Evolutionary conservation across 2,888 invertebrate genomes (phyloP).

Genomic region (Cremastinae sp.): DNA sequence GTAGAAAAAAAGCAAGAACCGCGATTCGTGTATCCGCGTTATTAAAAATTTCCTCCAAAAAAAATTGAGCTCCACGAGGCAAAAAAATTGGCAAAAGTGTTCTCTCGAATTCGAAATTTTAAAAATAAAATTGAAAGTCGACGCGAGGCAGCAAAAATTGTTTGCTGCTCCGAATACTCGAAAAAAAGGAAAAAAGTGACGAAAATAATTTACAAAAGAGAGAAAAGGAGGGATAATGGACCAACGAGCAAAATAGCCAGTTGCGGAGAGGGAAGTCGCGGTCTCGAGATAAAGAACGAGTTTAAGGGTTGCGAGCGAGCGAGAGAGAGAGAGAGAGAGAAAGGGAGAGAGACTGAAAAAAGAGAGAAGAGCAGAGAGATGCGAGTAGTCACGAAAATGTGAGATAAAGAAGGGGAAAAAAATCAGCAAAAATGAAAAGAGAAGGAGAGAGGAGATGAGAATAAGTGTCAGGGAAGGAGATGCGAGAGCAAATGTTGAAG

Average conservation of each 20-base stretch:
- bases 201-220: slow-evolving; percentile 5
- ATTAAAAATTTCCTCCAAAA: too few species aligned
- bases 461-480: slow-evolving; percentile 50
- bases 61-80: too few species aligned
- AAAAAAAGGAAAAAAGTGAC: neutral
- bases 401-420: slow-evolving; percentile 27
- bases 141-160: neutral
- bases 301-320: slow-evolving; percentile 39
- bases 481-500: slow-evolving; percentile 48
- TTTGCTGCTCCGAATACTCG: too few species aligned
- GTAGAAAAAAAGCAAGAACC: too few species aligned
- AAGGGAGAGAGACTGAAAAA: neutral
- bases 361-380: neutral
- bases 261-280: slow-evolving; percentile 4
- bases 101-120: too few species aligned
- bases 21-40: too few species aligned
- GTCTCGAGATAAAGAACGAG: slow-evolving; percentile 44
- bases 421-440: slow-evolving; percentile 25
- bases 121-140: neutral
- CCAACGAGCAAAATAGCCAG: slow-evolving; percentile 34
- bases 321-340: slow-evolving; percentile 2
- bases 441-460: slow-evolving; percentile 26
- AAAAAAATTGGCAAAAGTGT: too few species aligned
- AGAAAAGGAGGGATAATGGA: slow-evolving; percentile 9
- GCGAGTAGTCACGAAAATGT: slow-evolving; percentile 31